These are phyloP conservation scores for Chauna torquata DNA, from an alignment of 2,113 vertebrate species.

Conservation along the genomic window DNA sequence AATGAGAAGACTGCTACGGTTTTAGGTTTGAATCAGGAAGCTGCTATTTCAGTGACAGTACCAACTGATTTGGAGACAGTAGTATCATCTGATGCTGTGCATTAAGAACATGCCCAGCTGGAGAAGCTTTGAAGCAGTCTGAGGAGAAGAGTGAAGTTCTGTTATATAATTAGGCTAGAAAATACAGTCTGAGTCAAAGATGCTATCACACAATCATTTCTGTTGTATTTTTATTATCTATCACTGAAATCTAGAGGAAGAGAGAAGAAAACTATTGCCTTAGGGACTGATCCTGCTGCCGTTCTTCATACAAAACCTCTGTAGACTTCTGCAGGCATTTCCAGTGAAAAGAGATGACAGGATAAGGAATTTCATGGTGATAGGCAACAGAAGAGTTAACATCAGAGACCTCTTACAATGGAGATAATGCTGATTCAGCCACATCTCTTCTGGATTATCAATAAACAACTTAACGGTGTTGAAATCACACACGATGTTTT, in stretches of 20 bases:
- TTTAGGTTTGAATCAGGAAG: slow-evolving; percentile 4
- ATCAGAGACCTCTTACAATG: not conserved
- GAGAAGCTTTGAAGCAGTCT: not conserved
- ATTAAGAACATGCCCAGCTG: slow-evolving; percentile 7
- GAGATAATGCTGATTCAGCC: not conserved
- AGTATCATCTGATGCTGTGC: not conserved
- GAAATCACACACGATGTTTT: not conserved
- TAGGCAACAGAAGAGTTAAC: not conserved
- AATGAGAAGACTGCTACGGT: not conserved
- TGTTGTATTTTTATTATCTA: slow-evolving; percentile 2
- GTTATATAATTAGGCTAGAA: not conserved
- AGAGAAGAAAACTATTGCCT: not conserved
- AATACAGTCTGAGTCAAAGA: slow-evolving; percentile 10
- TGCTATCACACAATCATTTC: not conserved
- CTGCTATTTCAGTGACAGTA: slow-evolving; percentile 4
- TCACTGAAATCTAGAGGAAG: slow-evolving; percentile 6
- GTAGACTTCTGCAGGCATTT: not conserved
- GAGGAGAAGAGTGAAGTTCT: slow-evolving; percentile 3
- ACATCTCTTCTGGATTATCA: not conserved
- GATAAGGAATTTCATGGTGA: not conserved
- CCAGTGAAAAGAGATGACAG: not conserved
- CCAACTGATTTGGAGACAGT: not conserved
- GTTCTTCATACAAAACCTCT: not conserved
- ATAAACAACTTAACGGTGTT: not conserved
- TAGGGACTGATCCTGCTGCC: not conserved